Percentiles rank a stretch among this genome's conserved stretches.
phyloP scores from a whole-genome alignment of 2,113 vertebrate genomes.

The Gobius niger region DNA sequence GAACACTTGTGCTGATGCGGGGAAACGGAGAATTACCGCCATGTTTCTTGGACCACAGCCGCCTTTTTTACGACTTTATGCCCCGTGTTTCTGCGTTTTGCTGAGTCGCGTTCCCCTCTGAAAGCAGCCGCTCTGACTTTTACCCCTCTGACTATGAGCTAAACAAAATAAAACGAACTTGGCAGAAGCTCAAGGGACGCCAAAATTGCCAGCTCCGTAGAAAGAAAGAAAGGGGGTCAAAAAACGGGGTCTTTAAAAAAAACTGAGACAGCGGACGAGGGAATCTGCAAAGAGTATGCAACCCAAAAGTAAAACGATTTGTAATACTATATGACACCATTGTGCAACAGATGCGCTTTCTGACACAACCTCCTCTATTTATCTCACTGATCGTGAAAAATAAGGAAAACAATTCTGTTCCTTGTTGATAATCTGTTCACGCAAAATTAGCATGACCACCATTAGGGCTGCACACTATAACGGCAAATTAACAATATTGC shows the following conservation, averaged over 20 bases:
- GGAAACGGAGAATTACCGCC: not conserved
- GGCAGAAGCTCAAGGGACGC: not conserved
- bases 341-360: too few species aligned
- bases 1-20: not conserved
- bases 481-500: too few species aligned
- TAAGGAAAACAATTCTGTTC: too few species aligned
- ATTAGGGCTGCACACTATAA: too few species aligned
- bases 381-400: too few species aligned
- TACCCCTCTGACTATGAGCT: not conserved
- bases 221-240: not conserved
- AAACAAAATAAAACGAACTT: not conserved
- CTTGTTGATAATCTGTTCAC: too few species aligned
- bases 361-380: too few species aligned
- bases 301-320: too few species aligned
- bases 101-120: not conserved
- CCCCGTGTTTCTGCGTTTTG: not conserved
- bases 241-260: not conserved
- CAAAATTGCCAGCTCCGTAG: not conserved
- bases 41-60: slow-evolving; percentile 2
- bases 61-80: slow-evolving; percentile 1
- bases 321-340: too few species aligned
- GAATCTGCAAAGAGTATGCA: not conserved
- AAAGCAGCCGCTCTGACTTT: not conserved
- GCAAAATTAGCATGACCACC: too few species aligned
- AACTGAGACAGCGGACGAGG: not conserved